Evolutionary conservation across 2,113 vertebrate genomes (phyloP), one percentile per base, ranked within the genome.

Genomic region (Camelus dromedarius): DNA sequence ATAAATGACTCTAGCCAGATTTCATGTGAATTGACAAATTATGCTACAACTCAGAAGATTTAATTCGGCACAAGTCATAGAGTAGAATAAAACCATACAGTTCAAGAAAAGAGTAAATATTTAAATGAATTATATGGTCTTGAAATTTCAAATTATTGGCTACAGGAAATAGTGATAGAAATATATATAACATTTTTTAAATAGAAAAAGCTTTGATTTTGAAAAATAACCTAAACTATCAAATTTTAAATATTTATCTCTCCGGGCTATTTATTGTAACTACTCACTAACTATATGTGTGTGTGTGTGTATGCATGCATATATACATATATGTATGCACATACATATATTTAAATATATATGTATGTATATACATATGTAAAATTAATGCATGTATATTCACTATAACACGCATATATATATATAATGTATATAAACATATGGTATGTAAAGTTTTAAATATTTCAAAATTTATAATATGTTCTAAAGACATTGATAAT

Each of bases 1-100:
- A 87, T 91, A 97, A 93, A 86, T 95, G 91, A 97, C 84, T 97
- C 89, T 86, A 96, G 82, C 91, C 69, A 97, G 85, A 80, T 48
- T 46, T 76, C 88, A 96, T 96, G 95, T 89, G 87, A 96, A 85
- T 89, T 98, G 96, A 87, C 54, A 96, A 91, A 69, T 92, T 89
- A 89, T 84, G 16, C 54, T 96, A 54, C 22, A 97, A 96, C 69
- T 96, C 5, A 0, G 60, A 97, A 89, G 38, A 95, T 97, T 97
- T 97, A 96, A 96, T 96, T 97, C 97, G 35, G 77, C 50, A 96
- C 66, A 46, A 66, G 52, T 85, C 93, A 54, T 94, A 66, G 52
- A 58, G 72, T 96, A 93, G 84, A 82, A 46, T 11, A 92, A 81
- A 75, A 38, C 13, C 3, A 54, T 64, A 91, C 76, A 96, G 92